Base-by-base conservation (phyloP, 2,888 invertebrate genomes). In the Adelphocoris suturalis region DNA sequence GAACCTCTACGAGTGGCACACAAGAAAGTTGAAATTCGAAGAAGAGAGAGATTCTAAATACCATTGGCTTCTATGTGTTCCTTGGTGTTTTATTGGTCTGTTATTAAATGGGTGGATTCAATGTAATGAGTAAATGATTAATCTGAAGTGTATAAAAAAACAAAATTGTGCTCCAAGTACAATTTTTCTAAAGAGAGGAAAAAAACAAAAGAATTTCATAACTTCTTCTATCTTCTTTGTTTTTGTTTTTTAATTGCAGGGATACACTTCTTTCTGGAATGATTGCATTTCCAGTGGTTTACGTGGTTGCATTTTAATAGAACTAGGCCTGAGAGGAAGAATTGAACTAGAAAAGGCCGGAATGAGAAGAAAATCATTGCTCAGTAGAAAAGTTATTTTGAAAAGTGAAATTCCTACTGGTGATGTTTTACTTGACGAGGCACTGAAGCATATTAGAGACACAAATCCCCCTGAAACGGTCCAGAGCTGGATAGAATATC, bases 231-330 rank as follows among this genome's bases (percentile, higher is more conserved):
- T 52, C 12, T 3, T 52, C 52, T 16, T 52, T 52, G 2, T 7
- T 52, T 52, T 52, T 52, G 46, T 78, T 46, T 46, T 28, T 46
- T 78, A 3, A 19, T 85, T 93, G 92, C 93, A 98, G 98, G 99
- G 99, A 91, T 99, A 99, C 95, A 99, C 99, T 93, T 99, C 99
- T 90, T 99, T 99, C 94, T 99, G 99, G 99, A 99, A 99, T 94
- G 99, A 99, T 94, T 99, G 99, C 94, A 99, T 99, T 95, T 99
- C 99, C 92, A 99, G 99, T 93, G 99, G 99, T 76, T 95, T 99
- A 91, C 96, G 99, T 93, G 99, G 99, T 91, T 99, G 99, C 94
- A 99, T 99, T 93, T 95, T 99, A 92, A 98, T 99, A 92, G 99
- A 99, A 94, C 95, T 99, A 92, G 98, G 98, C 13, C 94, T 99